Evolutionary conservation across 2,113 vertebrate genomes (phyloP).

Genomic region (Aleadryas rufinucha): DNA sequence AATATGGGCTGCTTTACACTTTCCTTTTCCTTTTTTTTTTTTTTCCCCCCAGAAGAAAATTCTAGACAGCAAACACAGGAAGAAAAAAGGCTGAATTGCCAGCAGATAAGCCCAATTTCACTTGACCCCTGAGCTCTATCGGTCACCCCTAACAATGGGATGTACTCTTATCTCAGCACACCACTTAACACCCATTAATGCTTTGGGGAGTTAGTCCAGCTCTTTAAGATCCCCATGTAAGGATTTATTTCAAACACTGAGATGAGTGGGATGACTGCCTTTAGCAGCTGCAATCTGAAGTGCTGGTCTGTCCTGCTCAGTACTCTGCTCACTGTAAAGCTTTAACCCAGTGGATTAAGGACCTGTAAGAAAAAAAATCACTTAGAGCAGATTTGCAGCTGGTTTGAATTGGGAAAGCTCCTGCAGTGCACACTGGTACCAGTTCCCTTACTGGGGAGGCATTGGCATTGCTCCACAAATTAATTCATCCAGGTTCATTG

Average conservation of each 20-base stretch:
- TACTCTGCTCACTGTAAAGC: constrained; percentile 28
- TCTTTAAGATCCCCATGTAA: constrained; percentile 56
- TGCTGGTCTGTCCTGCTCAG: neutral
- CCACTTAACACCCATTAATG: constrained; percentile 69
- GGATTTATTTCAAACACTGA: constrained; percentile 62
- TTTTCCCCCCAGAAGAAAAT: neutral
- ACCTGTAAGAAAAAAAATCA: neutral
- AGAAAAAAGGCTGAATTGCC: constrained; percentile 39
- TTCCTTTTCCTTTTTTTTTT: neutral
- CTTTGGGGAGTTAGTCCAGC: constrained; percentile 42
- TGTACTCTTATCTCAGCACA: constrained; percentile 58
- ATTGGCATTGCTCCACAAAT: neutral
- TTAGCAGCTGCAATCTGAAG: neutral
- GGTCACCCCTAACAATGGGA: constrained; percentile 54
- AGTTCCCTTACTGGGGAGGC: neutral
- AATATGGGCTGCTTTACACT: neutral
- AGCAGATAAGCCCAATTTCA: constrained; percentile 59
- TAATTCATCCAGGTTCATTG: neutral
- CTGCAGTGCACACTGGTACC: neutral
- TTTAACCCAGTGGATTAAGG: neutral
- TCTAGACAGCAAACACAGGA: constrained; percentile 34
- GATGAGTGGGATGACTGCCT: constrained; percentile 30
- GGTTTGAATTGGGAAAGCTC: neutral
- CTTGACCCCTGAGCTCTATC: constrained; percentile 52
- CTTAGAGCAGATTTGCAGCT: neutral